phyloP scores from a whole-genome alignment of 1,140 invertebrate species.

The Steinernema feltiae region DNA sequence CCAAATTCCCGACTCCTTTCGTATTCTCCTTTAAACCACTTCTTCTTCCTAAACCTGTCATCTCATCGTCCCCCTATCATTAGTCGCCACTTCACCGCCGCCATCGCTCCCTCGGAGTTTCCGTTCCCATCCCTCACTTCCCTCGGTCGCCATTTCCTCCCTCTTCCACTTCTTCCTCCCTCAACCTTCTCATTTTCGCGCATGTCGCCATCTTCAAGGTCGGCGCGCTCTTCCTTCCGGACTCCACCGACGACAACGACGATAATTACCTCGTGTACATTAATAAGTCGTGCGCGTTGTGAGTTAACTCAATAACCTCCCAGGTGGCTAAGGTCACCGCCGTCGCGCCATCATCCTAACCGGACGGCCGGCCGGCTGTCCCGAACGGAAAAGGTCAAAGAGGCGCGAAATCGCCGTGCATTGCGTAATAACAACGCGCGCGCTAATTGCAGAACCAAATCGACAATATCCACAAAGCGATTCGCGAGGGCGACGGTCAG shows the following conservation, averaged over 20 bases:
- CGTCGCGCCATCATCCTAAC: too few species aligned
- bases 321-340: constrained; percentile 10
- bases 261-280: constrained; percentile 11
- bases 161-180: background rate
- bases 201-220: constrained; percentile 36
- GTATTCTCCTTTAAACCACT: too few species aligned
- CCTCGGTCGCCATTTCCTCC: too few species aligned
- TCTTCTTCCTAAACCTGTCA: too few species aligned
- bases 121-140: background rate
- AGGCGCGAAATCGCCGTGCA: background rate
- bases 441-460: constrained; percentile 53
- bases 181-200: constrained; percentile 12
- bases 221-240: background rate
- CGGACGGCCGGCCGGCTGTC: background rate
- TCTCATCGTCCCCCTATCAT: too few species aligned
- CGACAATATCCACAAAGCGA: constrained; percentile 67
- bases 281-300: background rate
- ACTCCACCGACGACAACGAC: background rate
- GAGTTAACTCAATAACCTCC: constrained; percentile 14
- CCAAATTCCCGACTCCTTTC: too few species aligned
- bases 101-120: background rate
- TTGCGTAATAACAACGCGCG: background rate
- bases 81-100: too few species aligned
- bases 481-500: constrained; percentile 65
- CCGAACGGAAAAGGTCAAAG: constrained; percentile 8